These are phyloP conservation scores for Neuroscelio doddi DNA, from an alignment of 2,888 invertebrate genomes.

Conservation along the genomic window DNA sequence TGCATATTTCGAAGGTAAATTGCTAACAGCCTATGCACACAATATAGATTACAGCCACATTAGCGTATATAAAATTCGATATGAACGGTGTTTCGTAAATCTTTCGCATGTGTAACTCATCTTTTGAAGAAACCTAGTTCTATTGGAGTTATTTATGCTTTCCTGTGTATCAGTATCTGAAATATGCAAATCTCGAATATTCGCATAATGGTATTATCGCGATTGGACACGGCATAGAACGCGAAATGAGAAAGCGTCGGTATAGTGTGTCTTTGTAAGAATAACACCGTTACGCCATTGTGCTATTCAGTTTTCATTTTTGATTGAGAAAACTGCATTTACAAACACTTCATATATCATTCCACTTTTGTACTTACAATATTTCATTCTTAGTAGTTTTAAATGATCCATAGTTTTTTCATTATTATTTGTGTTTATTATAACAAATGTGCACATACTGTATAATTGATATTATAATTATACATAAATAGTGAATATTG, in stretches of 20 bases:
- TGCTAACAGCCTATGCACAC: no score
- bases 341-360: conserved; percentile 9
- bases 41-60: no score
- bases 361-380: no score
- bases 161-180: conserved; percentile 70
- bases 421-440: no score
- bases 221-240: conserved; percentile 47
- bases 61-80: conserved; percentile 39
- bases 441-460: no score
- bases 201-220: conserved; percentile 69
- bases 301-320: conserved; percentile 27
- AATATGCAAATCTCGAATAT: conserved; percentile 70
- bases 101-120: conserved; percentile 69
- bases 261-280: conserved; percentile 18
- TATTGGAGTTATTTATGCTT: conserved; percentile 70
- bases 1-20: no score
- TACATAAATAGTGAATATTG: no score
- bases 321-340: conserved; percentile 16
- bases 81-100: conserved; percentile 64
- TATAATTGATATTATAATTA: no score
- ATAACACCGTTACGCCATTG: conserved; percentile 11
- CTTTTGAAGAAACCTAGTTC: conserved; percentile 65
- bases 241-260: conserved; percentile 44
- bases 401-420: no score
- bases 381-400: no score